Evolutionary conservation across 2,888 invertebrate species (phyloP), one percentile per base, ranked within the genome.

Genomic region (Andrena marginata): DNA sequence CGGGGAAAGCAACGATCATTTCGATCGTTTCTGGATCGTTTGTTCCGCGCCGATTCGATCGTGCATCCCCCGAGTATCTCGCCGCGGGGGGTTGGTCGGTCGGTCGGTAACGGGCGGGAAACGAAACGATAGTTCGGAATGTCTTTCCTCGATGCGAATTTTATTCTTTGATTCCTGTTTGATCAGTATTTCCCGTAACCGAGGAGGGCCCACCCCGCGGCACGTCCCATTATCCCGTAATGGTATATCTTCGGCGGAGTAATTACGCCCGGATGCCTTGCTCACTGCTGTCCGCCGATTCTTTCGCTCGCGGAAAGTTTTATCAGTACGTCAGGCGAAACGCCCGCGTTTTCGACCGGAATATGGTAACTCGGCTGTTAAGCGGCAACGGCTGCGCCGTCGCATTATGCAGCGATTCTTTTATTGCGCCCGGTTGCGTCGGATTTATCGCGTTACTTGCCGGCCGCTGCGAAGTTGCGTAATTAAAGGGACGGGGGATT

Each of bases 81-180:
- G 65, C 48, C 10, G 23, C 7, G 1, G 16, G 2, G 51, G 20
- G 29, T 10, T n/a, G n/a, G n/a, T n/a, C n/a, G 16, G 29, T 26
- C 23, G 3, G 29, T 13, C 16, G 65, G 63, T 82, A 81, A 83
- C 83, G 81, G 42, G 81, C 81, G 81, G 77, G 74, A 74, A 83
- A 67, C 77, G 81, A 74, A 83, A 81, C 70, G 83, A 78, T 82
- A 83, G 83, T 83, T 83, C 23, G 82, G 63, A 83, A 83, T 83
- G 82, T 81, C 82, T 83, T 83, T 82, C 23, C 62, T 67, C 78
- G 62, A 83, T 83, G 83, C 20, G 83, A 83, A 83, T 83, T 83
- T 83, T 83, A 83, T 83, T 78, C 83, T 77, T 83, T 74, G 82
- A 82, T 83, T 83, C 82, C 64, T 76, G 82, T 74, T 82, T 71